Percentiles rank a stretch among this genome's conserved stretches.
Evolutionary conservation across 1,140 invertebrate species (phyloP).

Genomic region (Stegodyphus mimosarum): DNA sequence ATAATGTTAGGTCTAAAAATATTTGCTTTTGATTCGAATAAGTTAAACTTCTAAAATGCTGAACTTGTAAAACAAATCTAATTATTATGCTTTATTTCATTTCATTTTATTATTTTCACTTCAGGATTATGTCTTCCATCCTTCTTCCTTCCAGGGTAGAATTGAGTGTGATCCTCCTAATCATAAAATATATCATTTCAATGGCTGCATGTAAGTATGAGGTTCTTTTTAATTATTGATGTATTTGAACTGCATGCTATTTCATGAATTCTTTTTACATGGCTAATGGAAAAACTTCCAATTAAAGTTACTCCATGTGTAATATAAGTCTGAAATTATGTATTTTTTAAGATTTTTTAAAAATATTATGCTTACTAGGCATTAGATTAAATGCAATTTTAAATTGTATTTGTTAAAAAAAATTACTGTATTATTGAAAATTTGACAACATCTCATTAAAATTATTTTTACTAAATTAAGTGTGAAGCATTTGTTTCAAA

Average conservation of each 20-base stretch:
- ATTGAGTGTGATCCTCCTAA: slow-evolving; percentile 93
- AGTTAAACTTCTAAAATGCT: too few species aligned
- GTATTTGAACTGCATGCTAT: not conserved
- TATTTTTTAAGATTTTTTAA: not conserved
- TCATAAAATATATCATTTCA: slow-evolving; percentile 95
- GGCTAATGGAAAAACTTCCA: too few species aligned
- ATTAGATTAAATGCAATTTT: too few species aligned
- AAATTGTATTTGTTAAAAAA: too few species aligned
- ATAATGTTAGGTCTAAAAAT: too few species aligned
- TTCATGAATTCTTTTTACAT: too few species aligned
- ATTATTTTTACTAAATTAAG: too few species aligned
- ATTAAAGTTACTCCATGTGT: not conserved
- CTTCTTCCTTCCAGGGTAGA: slow-evolving; percentile 82
- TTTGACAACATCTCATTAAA: too few species aligned
- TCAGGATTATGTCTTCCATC: slow-evolving; percentile 79
- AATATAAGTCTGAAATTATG: not conserved
- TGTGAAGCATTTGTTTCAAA: too few species aligned
- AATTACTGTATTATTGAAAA: too few species aligned
- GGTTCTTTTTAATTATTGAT: not conserved
- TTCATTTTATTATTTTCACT: slow-evolving; percentile 65
- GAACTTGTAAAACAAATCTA: not conserved
- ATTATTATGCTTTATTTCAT: not conserved
- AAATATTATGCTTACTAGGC: too few species aligned
- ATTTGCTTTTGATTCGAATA: too few species aligned
- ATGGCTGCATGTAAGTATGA: slow-evolving; percentile 78